A percentile compares a stretch with the other conserved stretches of the same genome.
Conservation (phyloP, 1,140 invertebrate genomes). For the Plutomurus gul region DNA sequence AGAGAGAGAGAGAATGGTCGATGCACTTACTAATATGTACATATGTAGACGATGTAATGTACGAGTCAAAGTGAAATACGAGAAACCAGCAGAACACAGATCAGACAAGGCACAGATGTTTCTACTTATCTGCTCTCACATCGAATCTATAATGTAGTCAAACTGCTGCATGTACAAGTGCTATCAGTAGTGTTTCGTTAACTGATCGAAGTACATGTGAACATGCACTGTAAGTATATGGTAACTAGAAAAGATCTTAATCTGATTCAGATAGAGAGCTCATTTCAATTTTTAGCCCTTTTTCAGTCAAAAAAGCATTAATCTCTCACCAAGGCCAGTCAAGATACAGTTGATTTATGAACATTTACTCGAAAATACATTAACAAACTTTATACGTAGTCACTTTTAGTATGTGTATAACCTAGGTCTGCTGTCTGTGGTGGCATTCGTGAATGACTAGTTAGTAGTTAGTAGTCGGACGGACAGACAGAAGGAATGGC, state of each 20-base stretch:
- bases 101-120: neutral
- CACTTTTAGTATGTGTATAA: neutral
- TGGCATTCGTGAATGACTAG: too few species aligned
- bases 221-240: neutral
- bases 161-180: too few species aligned
- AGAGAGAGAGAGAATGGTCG: too few species aligned
- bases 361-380: neutral
- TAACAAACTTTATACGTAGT: neutral
- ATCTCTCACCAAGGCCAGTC: slow-evolving; percentile 18
- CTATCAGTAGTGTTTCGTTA: too few species aligned
- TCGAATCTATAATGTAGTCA: slow-evolving; percentile 1
- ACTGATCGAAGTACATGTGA: neutral
- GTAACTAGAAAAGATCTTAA: slow-evolving; percentile 4
- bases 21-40: too few species aligned
- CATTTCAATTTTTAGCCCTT: slow-evolving; percentile 26
- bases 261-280: neutral
- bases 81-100: neutral
- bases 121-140: slow-evolving; percentile 15
- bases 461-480: too few species aligned
- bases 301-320: slow-evolving; percentile 21
- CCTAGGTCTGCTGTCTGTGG: too few species aligned
- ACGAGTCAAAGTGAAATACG: too few species aligned
- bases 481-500: neutral
- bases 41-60: too few species aligned
- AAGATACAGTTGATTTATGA: neutral